These are phyloP conservation scores for Euplagia quadripunctaria DNA, from an alignment of 2,888 invertebrate genomes.

Conservation along the genomic window DNA sequence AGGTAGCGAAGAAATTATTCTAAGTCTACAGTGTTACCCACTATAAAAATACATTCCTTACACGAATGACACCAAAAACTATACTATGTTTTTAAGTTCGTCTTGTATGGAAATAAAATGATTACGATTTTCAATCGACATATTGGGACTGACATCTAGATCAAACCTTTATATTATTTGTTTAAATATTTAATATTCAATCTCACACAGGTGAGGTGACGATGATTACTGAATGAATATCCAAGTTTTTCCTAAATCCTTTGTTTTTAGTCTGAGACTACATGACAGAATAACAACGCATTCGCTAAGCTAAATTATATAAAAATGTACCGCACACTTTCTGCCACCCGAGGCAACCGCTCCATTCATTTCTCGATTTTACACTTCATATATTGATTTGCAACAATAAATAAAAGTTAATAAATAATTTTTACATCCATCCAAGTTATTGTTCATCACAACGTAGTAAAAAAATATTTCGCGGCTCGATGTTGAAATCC, in stretches of 20 bases:
- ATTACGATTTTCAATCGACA: no score
- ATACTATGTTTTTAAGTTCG: neutral
- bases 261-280: constrained; percentile 8
- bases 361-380: constrained; percentile 55
- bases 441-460: constrained; percentile 72
- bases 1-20: no score
- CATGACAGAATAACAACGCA: constrained; percentile 41
- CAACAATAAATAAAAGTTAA: constrained; percentile 77
- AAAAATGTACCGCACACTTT: constrained; percentile 30
- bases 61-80: neutral
- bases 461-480: constrained; percentile 71
- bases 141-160: no score
- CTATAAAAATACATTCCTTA: neutral
- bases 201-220: neutral
- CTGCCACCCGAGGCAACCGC: constrained; percentile 58
- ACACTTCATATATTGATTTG: constrained; percentile 62
- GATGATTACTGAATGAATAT: neutral
- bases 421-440: constrained; percentile 66
- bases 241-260: neutral
- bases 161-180: no score
- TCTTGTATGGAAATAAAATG: neutral
- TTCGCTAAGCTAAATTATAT: constrained; percentile 48
- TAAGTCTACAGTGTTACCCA: no score
- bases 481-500: constrained; percentile 40
- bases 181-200: neutral